Evolutionary conservation across 2,888 invertebrate species (phyloP).

Genomic region (Schrankia costaestrigalis): DNA sequence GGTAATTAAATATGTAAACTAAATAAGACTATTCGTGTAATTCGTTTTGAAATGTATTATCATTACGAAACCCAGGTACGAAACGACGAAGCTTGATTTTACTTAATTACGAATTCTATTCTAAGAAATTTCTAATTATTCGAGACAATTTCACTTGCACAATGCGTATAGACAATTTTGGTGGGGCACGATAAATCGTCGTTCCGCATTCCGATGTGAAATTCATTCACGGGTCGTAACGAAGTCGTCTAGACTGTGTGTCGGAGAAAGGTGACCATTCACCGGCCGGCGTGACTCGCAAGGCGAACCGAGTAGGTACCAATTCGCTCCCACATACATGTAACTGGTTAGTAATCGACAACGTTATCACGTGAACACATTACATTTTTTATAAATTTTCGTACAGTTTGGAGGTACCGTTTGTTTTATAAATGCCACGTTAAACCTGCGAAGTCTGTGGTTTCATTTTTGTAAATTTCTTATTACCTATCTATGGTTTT

Average conservation of each 20-base stretch:
- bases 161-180: constrained; percentile 54
- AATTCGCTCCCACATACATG: constrained; percentile 58
- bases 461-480: too few species aligned
- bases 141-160: constrained; percentile 57
- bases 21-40: too few species aligned
- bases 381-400: constrained; percentile 14
- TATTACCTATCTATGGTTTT: too few species aligned
- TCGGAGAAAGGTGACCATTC: constrained; percentile 80
- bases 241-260: constrained; percentile 75
- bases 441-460: not conserved
- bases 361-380: constrained; percentile 26
- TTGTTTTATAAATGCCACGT: constrained; percentile 13
- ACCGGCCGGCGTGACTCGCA: constrained; percentile 54
- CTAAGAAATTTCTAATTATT: constrained; percentile 54
- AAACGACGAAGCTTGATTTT: constrained; percentile 19
- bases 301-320: constrained; percentile 49
- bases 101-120: constrained; percentile 26
- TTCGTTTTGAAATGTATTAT: too few species aligned
- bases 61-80: too few species aligned
- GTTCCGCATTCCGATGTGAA: constrained; percentile 76
- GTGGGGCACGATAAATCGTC: constrained; percentile 60
- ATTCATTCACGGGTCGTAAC: constrained; percentile 74
- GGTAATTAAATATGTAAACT: too few species aligned
- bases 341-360: constrained; percentile 45
- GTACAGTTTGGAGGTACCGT: constrained; percentile 16